phyloP scores from a whole-genome alignment of 2,113 vertebrate genomes.

The Neofelis nebulosa region DNA sequence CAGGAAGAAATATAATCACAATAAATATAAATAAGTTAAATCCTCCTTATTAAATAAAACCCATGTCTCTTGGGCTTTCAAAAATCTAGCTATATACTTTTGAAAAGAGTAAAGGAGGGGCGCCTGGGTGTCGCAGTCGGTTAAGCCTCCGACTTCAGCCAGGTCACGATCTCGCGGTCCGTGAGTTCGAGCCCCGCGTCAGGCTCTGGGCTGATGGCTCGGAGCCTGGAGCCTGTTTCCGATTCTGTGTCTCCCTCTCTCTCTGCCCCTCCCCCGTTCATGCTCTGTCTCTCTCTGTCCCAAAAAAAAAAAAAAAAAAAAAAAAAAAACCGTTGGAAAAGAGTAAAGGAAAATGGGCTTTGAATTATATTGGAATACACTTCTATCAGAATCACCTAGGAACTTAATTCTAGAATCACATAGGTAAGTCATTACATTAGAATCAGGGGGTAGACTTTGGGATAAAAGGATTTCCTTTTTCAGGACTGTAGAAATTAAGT shows the following conservation, averaged over 20 bases:
- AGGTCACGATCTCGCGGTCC: no score
- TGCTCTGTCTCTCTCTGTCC: no score
- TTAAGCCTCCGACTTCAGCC: no score
- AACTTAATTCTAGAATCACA: not conserved
- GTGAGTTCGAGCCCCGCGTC: no score
- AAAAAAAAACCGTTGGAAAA: no score
- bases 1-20: not conserved
- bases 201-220: no score
- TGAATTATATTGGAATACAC: not conserved
- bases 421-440: not conserved
- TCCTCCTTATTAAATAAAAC: not conserved
- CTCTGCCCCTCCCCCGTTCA: no score
- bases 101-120: not conserved
- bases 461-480: not conserved
- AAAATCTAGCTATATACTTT: not conserved
- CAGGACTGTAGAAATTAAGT: not conserved
- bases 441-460: not conserved
- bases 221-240: no score
- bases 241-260: no score
- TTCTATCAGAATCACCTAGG: not conserved
- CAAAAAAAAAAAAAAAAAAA: no score
- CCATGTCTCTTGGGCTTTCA: not conserved
- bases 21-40: conserved; percentile 11
- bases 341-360: not conserved
- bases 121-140: no score